These are phyloP conservation scores for Drosophila mulleri DNA, from an alignment of 2,888 invertebrate species.

Conservation along the genomic window DNA sequence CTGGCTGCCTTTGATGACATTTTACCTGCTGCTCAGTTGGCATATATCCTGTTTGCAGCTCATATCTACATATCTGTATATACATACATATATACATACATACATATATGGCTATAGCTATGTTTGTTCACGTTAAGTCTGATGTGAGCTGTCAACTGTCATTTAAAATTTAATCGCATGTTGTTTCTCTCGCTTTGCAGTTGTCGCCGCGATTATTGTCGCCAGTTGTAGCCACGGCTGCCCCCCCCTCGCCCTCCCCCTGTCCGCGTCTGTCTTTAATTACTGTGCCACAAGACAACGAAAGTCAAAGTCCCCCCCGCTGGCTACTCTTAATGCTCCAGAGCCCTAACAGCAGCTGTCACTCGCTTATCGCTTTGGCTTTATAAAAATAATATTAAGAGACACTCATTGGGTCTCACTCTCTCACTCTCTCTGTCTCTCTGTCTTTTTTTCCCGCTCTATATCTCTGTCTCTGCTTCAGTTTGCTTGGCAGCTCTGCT, in stretches of 20 bases:
- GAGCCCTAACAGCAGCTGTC: constrained; percentile 41
- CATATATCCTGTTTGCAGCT: constrained; percentile 60
- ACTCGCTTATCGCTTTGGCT: constrained; percentile 67
- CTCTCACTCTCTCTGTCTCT: constrained; percentile 1
- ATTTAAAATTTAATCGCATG: constrained; percentile 78
- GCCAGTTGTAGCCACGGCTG: constrained; percentile 28
- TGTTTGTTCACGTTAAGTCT: constrained; percentile 51
- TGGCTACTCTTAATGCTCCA: background rate
- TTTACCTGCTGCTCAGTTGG: constrained; percentile 64
- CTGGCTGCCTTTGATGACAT: constrained; percentile 42
- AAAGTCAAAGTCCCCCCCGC: constrained; percentile 33
- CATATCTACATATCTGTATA: constrained; percentile 12
- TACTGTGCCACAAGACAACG: constrained; percentile 70
- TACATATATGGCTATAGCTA: constrained; percentile 22
- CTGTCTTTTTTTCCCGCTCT: background rate
- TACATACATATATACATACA: background rate
- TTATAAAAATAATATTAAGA: constrained; percentile 67
- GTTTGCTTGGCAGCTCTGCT: constrained; percentile 59
- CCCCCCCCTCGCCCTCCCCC: background rate
- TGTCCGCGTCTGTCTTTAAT: constrained; percentile 48
- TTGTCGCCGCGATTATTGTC: constrained; percentile 75
- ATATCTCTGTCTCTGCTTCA: constrained; percentile 18
- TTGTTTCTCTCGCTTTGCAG: constrained; percentile 59
- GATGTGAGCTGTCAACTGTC: constrained; percentile 79
- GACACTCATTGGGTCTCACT: constrained; percentile 63